These are phyloP conservation scores for Catharus ustulatus DNA, from an alignment of 2,797 vertebrate genomes.

Conservation along the genomic window DNA sequence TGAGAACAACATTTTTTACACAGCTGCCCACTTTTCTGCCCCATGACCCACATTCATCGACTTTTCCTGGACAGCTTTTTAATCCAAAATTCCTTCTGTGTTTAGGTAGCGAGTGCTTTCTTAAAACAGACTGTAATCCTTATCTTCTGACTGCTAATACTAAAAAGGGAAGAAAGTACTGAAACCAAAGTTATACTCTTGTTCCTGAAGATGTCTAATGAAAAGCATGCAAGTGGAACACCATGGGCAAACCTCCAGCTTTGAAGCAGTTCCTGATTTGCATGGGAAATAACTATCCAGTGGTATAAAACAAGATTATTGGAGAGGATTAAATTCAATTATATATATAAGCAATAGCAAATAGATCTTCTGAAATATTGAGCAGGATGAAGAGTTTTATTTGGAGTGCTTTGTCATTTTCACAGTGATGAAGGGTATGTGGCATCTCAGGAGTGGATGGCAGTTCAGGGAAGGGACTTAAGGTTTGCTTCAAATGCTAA, in stretches of 20 bases:
- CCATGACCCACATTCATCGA: neutral
- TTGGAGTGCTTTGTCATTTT: neutral
- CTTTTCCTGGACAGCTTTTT: neutral
- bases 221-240: neutral
- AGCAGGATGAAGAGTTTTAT: neutral
- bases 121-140: neutral
- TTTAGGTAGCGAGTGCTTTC: neutral
- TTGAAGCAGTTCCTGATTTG: neutral
- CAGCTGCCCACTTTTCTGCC: neutral
- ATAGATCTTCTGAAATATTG: neutral
- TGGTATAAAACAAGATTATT: neutral
- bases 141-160: neutral
- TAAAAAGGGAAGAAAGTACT: neutral
- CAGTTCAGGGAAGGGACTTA: constrained; percentile 74
- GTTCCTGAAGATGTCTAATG: neutral
- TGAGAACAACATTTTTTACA: neutral
- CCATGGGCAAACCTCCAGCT: neutral
- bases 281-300: neutral
- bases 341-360: neutral
- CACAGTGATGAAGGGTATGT: constrained; percentile 58
- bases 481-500: neutral
- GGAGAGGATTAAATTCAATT: neutral
- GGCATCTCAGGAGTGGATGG: constrained; percentile 75
- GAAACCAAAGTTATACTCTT: neutral
- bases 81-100: neutral